Evolutionary conservation across 2,888 invertebrate species (phyloP), one percentile per base, ranked within the genome.

Genomic region (Acleris holmiana): DNA sequence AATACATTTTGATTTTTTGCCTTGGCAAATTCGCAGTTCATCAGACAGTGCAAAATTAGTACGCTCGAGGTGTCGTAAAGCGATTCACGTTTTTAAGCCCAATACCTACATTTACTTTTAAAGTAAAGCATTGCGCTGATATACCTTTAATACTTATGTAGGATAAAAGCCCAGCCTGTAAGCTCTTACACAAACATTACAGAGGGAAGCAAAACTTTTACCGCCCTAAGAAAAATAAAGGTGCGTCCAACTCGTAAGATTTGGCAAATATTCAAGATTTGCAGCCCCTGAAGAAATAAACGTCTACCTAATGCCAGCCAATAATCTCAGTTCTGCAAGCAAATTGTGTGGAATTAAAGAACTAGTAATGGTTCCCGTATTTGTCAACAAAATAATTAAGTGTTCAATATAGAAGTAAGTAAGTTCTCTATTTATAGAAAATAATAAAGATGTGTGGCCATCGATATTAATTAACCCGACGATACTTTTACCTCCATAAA

Each of bases 1-100:
- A 91, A 92, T 92, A 91, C 92, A 92, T 92, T 92, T 89, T 91
- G 91, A 92, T 92, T 91, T 35, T 88, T 84, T 82, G 85, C 86
- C 77, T 77, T 82, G 82, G 78, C 80, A 80, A 78, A 79, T 82
- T 83, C 84, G 79, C 84, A 78, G 78, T 80, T 84, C 82, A 80
- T 85, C 86, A 86, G 89, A 85, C 85, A 71, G 76, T 69, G 66
- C 78, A 73, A 83, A 90, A 91, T 91, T 89, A 91, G 84, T 82
- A 78, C 84, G 83, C 80, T 82, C 72, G 84, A 85, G 79, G 84
- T 86, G 83, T 83, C 81, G 75, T 83, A 83, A 84, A 83, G 75
- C 72, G 35, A 72, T 74, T 73, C 69, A 72, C 60, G 71, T 35
- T 35, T 35, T 35, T 35, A 35, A 13, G 10, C 10, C 13, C 13